phyloP scores from a whole-genome alignment of 2,888 invertebrate species.

The Myopa testacea region DNA sequence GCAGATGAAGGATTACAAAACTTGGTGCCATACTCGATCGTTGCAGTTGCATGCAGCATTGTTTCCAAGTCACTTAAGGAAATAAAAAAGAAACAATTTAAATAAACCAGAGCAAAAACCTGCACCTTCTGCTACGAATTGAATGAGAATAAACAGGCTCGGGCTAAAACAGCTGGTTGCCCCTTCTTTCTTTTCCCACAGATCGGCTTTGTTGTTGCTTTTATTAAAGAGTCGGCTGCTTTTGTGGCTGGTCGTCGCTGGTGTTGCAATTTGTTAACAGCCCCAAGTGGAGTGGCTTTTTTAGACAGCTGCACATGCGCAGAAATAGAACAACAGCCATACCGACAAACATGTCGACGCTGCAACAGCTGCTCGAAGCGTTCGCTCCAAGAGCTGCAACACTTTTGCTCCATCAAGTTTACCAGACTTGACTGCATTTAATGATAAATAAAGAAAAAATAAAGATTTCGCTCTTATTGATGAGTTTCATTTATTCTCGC shows the following conservation, averaged over 20 bases:
- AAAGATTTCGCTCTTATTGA: background rate
- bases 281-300: background rate
- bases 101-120: background rate
- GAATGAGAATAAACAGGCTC: background rate
- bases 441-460: background rate
- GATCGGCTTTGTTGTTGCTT: background rate
- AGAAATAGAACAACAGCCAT: background rate
- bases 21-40: background rate
- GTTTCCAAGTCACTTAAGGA: too few relatives aligned
- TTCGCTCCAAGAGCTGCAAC: background rate
- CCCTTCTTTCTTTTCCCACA: background rate
- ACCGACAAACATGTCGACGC: too few relatives aligned
- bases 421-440: background rate
- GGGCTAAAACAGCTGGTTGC: background rate
- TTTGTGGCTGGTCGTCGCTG: too few relatives aligned
- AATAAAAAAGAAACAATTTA: background rate
- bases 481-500: background rate
- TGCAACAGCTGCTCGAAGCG: too few relatives aligned
- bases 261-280: background rate
- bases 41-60: background rate
- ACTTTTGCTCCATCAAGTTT: background rate
- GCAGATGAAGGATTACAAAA: background rate
- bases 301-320: slow-evolving; percentile 3
- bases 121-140: background rate
- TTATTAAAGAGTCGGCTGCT: too few relatives aligned